A percentile compares a stretch with the other conserved stretches of the same genome.
Evolutionary conservation across 2,797 vertebrate genomes (phyloP).

Genomic region (Setipinna tenuifilis): DNA sequence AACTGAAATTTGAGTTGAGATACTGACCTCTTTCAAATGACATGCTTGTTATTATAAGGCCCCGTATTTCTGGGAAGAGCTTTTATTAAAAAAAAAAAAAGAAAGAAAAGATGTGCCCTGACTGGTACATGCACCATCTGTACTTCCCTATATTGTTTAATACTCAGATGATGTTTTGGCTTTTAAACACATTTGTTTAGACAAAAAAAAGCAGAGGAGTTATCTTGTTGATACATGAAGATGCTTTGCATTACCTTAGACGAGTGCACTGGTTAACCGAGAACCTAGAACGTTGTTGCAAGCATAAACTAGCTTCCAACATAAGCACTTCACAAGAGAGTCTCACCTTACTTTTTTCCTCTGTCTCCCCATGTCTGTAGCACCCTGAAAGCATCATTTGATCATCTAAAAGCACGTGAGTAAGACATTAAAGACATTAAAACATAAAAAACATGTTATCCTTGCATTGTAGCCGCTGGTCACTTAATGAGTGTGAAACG

Average conservation of each 20-base stretch:
- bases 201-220: not conserved
- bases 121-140: not conserved
- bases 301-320: not conserved
- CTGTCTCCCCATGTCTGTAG: slow-evolving; percentile 63
- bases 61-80: not conserved
- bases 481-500: not conserved
- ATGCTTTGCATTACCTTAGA: not conserved
- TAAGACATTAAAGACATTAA: slow-evolving; percentile 31
- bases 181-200: not conserved
- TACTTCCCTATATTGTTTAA: not conserved
- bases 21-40: not conserved
- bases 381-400: slow-evolving; percentile 86
- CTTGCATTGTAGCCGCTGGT: not conserved
- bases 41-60: not conserved
- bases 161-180: not conserved
- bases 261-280: not conserved
- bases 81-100: not conserved
- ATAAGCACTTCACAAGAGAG: not conserved
- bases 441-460: not conserved
- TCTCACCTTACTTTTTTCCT: slow-evolving; percentile 33
- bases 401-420: slow-evolving; percentile 91
- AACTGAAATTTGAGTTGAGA: not conserved
- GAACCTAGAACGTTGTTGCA: not conserved
- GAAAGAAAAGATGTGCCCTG: not conserved
- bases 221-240: not conserved